Conservation (phyloP, 2,888 invertebrate genomes). For the Calliscelio sp. region DNA sequence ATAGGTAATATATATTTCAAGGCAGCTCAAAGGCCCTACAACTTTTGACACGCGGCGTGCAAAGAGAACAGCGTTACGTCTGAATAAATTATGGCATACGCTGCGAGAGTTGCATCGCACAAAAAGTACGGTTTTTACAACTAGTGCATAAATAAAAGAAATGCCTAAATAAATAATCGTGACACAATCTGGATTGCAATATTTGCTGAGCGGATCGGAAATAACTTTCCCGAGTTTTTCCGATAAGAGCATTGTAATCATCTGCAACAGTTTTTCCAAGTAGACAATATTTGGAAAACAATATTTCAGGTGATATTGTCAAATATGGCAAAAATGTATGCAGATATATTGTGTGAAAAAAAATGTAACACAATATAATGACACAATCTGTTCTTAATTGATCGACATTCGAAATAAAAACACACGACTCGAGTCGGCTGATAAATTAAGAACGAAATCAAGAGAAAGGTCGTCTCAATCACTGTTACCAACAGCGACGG, state of each 20-base stretch:
- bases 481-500: not conserved
- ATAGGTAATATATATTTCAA: conserved; percentile 15
- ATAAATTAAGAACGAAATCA: not conserved
- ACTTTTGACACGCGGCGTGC: conserved; percentile 31
- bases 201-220: not conserved
- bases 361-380: no score
- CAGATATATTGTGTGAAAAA: no score
- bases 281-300: no score
- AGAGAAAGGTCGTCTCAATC: not conserved
- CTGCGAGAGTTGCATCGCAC: conserved; percentile 2
- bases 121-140: conserved; percentile 27
- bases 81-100: not conserved
- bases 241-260: no score
- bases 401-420: not conserved
- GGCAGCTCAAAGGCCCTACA: conserved; percentile 23
- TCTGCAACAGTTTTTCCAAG: no score
- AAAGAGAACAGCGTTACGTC: conserved; percentile 2
- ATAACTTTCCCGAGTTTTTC: not conserved
- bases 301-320: no score
- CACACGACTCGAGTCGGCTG: no score
- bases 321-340: no score
- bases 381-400: no score
- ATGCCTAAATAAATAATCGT: conserved; percentile 4
- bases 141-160: conserved; percentile 5
- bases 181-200: not conserved